These are phyloP conservation scores for Anseranas semipalmata DNA, from an alignment of 2,113 vertebrate species.

Conservation along the genomic window DNA sequence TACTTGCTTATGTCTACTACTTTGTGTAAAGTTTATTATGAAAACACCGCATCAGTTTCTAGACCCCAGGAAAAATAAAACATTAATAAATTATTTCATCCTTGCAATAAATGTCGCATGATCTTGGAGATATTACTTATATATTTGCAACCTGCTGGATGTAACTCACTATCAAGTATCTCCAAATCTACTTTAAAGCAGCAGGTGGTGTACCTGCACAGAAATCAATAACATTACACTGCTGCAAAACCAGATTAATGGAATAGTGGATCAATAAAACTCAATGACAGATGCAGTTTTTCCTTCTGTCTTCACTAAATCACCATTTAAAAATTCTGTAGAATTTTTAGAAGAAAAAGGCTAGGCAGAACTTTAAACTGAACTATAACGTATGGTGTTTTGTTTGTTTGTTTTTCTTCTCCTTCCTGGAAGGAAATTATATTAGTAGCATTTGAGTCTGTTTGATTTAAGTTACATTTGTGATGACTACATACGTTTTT, in stretches of 20 bases:
- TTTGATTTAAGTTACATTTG: not conserved
- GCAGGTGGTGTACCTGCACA: not conserved
- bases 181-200: constrained; percentile 20
- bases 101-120: not conserved
- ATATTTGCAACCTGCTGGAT: not conserved
- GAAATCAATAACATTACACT: constrained; percentile 23
- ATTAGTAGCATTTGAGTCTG: not conserved
- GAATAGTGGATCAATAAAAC: constrained; percentile 8
- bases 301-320: not conserved
- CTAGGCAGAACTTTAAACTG: not conserved
- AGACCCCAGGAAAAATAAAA: not conserved
- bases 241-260: constrained; percentile 2
- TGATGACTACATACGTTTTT: not conserved
- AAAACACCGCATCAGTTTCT: not conserved
- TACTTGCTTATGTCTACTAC: not conserved
- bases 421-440: not conserved
- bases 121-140: not conserved
- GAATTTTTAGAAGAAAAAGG: not conserved
- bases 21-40: not conserved
- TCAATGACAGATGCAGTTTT: not conserved
- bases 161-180: not conserved
- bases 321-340: not conserved
- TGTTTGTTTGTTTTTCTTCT: no score
- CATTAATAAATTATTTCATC: not conserved
- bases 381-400: not conserved